Evolutionary conservation across 1,140 invertebrate genomes (phyloP), one percentile per base, ranked within the genome.

Genomic region (Drosophila guanche): DNA sequence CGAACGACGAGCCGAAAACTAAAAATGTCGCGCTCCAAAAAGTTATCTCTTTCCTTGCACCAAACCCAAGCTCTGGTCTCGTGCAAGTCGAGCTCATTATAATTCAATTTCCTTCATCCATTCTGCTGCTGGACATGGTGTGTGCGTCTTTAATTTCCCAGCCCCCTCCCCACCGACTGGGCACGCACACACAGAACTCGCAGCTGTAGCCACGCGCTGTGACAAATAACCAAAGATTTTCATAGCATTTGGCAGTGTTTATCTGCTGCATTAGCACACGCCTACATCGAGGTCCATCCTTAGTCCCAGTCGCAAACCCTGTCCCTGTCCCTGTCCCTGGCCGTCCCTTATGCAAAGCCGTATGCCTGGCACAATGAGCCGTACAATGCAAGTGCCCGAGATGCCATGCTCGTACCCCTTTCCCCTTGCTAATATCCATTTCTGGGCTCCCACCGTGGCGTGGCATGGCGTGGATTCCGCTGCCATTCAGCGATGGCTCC

Each of bases 211-310:
- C 53, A n/a, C 54, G 23, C n/a, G 22, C 33, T 75, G 71, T 75
- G 81, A 85, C 81, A 85, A 86, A 85, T 86, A 81, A 70, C 61
- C 65, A 61, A 81, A 74, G 81, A 68, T 74, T 86, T 79, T 53
- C 73, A 77, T 69, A 54, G 68, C 63, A 76, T 76, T 79, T 85
- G 81, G 50, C 72, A 54, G 55, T 77, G 78, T 81, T 88, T 88
- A 81, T 88, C 83, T 75, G 68, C 73, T 66, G 81, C 83, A 85
- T 86, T 85, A 77, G 73, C 70, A 56, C 60, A 57, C 55, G 54
- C 65, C 23, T 53, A 33, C 47, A 54, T 16, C 46, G 48, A 55
- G 47, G 48, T 16, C 29, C 27, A 41, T 5, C 25, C 33, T 12
- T 29, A 20, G 25, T 29, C 57, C 57, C 41, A 40, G 12, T 4